phyloP scores from a whole-genome alignment of 2,888 invertebrate genomes.

The Tanytarsus gracilentus region DNA sequence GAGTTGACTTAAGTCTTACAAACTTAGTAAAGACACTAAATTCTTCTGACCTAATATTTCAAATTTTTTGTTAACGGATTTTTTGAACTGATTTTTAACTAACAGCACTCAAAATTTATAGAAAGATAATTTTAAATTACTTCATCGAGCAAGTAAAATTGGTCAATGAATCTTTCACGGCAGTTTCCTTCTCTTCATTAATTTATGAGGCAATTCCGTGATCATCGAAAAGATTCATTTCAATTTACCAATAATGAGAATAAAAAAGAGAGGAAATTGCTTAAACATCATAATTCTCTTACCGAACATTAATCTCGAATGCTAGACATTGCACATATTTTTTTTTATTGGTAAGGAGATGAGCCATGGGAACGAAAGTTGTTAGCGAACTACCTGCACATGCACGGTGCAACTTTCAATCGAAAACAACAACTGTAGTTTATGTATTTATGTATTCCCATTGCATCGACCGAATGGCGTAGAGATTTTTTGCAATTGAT shows the following conservation, averaged over 20 bases:
- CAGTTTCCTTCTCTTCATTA: neutral
- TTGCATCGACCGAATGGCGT: neutral
- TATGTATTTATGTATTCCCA: slow-evolving; percentile 2
- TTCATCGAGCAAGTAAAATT: too few species aligned
- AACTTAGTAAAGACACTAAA: too few species aligned
- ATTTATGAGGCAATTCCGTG: slow-evolving; percentile 22
- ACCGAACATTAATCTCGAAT: neutral
- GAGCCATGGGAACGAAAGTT: slow-evolving; percentile 22
- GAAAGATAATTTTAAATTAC: too few species aligned
- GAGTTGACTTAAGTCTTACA: too few species aligned
- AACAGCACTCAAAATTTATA: too few species aligned
- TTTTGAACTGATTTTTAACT: too few species aligned
- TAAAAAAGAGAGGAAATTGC: neutral
- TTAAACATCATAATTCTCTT: slow-evolving; percentile 24
- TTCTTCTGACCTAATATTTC: too few species aligned
- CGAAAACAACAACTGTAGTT: too few species aligned
- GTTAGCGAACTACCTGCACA: neutral
- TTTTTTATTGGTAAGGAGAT: slow-evolving; percentile 25
- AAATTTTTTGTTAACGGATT: too few species aligned
- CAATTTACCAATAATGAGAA: slow-evolving; percentile 17
- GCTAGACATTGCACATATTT: slow-evolving; percentile 3
- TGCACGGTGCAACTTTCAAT: too few species aligned
- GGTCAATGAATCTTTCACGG: slow-evolving; percentile 6
- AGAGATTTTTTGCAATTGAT: slow-evolving; percentile 6
- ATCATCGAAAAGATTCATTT: slow-evolving; percentile 14